Base-by-base conservation (phyloP, 2,888 invertebrate species). In the Linnaemya vulpina region DNA sequence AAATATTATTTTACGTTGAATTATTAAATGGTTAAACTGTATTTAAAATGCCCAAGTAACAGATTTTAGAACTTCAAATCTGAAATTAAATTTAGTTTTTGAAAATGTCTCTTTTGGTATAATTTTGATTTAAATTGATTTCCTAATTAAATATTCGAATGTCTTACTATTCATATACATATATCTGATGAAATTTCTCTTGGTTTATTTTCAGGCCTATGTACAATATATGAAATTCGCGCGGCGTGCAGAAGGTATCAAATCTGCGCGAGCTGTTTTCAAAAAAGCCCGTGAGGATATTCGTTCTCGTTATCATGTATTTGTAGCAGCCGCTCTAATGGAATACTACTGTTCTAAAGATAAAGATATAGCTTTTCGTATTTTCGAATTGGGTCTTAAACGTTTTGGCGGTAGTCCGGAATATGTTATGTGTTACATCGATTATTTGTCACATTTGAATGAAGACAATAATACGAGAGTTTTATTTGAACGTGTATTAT, bases 151-250 rank as follows among this genome's bases (percentile, higher is more conserved):
- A n/a, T n/a, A n/a, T n/a, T n/a, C n/a, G n/a, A n/a, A n/a, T n/a
- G n/a, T n/a, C n/a, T n/a, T n/a, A n/a, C n/a, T n/a, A n/a, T n/a
- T n/a, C n/a, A n/a, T n/a, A n/a, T n/a, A n/a, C n/a, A n/a, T n/a
- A 40, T 11, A 4, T 46, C n/a, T 46, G 15, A 46, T 0, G 5
- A 46, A 51, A 51, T 25, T 25, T 30, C 15, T 0, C n/a, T 11
- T 53, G 17, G 22, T 71, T 67, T 79, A n/a, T 62, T 90, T 90
- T 9, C 89, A 97, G 95, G 97, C 98, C 0, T 99, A 98, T 91
- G 97, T 99, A 17, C 99, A 99, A 91, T 98, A 99, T 91, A 99
- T 99, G 99, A 98, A 99, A 93, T 99, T 99, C 92, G 97, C 98
- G 0, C 94, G 99, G 15, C 94, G 99, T 68, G 98, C 99, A 0